Evolutionary conservation across 2,888 invertebrate genomes (phyloP).

Genomic region (Yponomeuta sedellus): DNA sequence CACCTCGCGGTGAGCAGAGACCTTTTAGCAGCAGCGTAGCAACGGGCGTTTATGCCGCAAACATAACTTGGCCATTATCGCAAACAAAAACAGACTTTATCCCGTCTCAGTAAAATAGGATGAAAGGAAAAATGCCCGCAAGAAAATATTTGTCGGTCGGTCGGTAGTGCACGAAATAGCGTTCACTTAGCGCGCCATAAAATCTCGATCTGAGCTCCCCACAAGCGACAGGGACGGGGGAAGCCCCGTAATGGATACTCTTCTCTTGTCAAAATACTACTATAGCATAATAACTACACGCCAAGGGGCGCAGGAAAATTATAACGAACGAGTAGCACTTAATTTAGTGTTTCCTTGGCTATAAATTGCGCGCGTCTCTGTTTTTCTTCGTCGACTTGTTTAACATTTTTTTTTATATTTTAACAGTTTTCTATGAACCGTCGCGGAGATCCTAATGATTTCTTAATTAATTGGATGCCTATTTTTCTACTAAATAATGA

Average conservation of each 20-base stretch:
- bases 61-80: not conserved
- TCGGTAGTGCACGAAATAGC: conserved; percentile 41
- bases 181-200: conserved; percentile 38
- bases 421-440: not conserved
- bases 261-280: conserved; percentile 36
- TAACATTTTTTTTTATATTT: not conserved
- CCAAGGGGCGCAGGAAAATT: conserved; percentile 30
- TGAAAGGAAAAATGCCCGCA: not conserved
- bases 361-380: conserved; percentile 8
- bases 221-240: conserved; percentile 7
- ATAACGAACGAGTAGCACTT: conserved; percentile 28
- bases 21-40: conserved; percentile 3
- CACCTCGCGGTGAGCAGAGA: not conserved
- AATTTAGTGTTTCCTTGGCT: conserved; percentile 26
- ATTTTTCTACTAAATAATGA: not conserved
- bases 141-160: conserved; percentile 20
- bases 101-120: not conserved
- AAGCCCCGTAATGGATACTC: conserved; percentile 39
- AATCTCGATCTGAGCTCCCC: conserved; percentile 18
- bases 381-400: not conserved
- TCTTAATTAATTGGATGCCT: not conserved
- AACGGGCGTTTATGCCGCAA: not conserved
- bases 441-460: not conserved
- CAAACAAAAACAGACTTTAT: not conserved
- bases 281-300: conserved; percentile 27